Evolutionary conservation across 35 echinoderm and acorn worm species (phyloP), one percentile per base, ranked within the genome.

Genomic region (Antedon bifida): DNA sequence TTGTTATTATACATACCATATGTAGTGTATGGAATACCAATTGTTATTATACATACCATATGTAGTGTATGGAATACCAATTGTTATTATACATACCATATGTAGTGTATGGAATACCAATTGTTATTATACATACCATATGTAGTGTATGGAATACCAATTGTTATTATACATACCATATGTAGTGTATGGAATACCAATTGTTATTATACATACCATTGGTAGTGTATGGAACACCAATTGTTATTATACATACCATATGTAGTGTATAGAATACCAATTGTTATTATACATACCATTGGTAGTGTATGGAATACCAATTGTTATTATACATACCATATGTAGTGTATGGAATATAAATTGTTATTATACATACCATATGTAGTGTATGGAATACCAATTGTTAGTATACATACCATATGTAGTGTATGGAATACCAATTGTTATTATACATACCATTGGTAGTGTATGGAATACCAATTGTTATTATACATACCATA

Each of bases 1-100:
- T 76, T 34, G n/a, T n/a, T n/a, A n/a, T n/a, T n/a, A n/a, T n/a
- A 23, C 34, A 85, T 76, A 99, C 95, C 88, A 88, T 86, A 87
- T 12, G 95, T 86, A 76, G 79, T 86, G 76, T 86, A 99, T 38
- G 90, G 90, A 21, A 99, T 83, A 12, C 95, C 95, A n/a, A 99
- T 76, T 34, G n/a, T n/a, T n/a, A n/a, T n/a, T n/a, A n/a, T n/a
- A 23, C 34, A 85, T 76, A 99, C 95, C 88, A 88, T 86, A 87
- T 12, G 95, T 86, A 76, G 79, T 86, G 76, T 86, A 99, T 38
- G 90, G 90, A 21, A 99, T 83, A 12, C 95, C 95, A n/a, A 99
- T 76, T 34, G n/a, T n/a, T n/a, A n/a, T n/a, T n/a, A n/a, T n/a
- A 23, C 34, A 85, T 76, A 99, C 95, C 88, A 88, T 86, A 87